Evolutionary conservation across 2,113 vertebrate species (phyloP).

Genomic region (Nipponia nippon): DNA sequence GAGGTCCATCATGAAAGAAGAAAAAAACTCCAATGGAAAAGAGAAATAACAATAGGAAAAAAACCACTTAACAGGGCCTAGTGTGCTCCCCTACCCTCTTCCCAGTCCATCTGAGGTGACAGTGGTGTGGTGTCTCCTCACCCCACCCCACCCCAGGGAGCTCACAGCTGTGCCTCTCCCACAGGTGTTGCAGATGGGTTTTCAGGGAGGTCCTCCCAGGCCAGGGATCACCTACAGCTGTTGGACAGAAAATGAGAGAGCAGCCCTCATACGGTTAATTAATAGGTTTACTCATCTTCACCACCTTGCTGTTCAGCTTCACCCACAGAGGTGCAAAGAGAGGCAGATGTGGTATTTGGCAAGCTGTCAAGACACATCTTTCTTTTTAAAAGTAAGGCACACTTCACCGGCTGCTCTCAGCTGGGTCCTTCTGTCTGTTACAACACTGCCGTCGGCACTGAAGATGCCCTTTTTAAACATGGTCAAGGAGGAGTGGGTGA

Average conservation of each 20-base stretch:
- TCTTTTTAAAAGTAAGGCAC: constrained; percentile 35
- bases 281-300: constrained; percentile 25
- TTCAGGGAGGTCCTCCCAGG: background rate
- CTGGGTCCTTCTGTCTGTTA: constrained; percentile 36
- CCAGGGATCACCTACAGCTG: constrained; percentile 37
- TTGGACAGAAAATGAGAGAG: background rate
- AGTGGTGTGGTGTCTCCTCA: background rate
- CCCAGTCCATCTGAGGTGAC: background rate
- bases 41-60: background rate
- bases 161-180: constrained; percentile 32
- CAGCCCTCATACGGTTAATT: constrained; percentile 34
- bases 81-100: background rate
- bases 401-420: constrained; percentile 27
- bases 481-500: background rate
- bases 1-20: background rate
- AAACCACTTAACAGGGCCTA: background rate
- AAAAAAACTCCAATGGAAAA: background rate
- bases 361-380: constrained; percentile 61
- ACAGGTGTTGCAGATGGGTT: constrained; percentile 31
- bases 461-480: constrained; percentile 4
- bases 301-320: constrained; percentile 60
- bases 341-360: constrained; percentile 71
- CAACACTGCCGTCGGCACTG: background rate
- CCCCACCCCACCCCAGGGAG: background rate
- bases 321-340: constrained; percentile 63